These are phyloP conservation scores for Chionis minor DNA, from an alignment of 2,113 vertebrate species.

Conservation along the genomic window DNA sequence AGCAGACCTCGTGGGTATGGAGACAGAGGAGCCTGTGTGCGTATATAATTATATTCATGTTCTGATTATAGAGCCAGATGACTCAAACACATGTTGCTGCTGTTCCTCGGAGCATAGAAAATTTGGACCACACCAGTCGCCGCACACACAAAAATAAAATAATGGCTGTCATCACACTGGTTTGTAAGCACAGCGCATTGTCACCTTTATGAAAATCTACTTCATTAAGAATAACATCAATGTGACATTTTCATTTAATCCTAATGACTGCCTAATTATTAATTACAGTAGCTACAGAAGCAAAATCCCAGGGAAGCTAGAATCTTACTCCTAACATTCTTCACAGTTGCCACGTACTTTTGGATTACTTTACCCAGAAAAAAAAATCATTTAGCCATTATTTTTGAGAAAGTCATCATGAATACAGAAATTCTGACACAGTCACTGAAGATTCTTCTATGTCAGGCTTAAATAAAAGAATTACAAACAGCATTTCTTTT, in stretches of 20 bases:
- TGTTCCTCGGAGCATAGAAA: slow-evolving; percentile 29
- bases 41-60: background rate
- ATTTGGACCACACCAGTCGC: background rate
- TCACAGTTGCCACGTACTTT: background rate
- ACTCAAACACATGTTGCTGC: slow-evolving; percentile 51
- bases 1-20: fast-evolving
- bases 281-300: slow-evolving; percentile 38
- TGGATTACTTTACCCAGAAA: background rate
- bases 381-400: background rate
- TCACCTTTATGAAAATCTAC: slow-evolving; percentile 22
- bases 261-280: slow-evolving; percentile 44
- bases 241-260: slow-evolving; percentile 29
- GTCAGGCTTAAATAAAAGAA: background rate
- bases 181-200: slow-evolving; percentile 4
- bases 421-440: background rate
- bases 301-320: slow-evolving; percentile 19
- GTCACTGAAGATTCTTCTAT: background rate
- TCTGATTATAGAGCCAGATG: slow-evolving; percentile 31
- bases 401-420: background rate
- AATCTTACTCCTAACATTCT: background rate
- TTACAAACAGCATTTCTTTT: background rate
- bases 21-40: background rate
- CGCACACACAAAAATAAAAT: background rate
- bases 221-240: background rate
- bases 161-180: background rate